Evolutionary conservation across 2,888 invertebrate species (phyloP).

Genomic region (Atethmia centrago): DNA sequence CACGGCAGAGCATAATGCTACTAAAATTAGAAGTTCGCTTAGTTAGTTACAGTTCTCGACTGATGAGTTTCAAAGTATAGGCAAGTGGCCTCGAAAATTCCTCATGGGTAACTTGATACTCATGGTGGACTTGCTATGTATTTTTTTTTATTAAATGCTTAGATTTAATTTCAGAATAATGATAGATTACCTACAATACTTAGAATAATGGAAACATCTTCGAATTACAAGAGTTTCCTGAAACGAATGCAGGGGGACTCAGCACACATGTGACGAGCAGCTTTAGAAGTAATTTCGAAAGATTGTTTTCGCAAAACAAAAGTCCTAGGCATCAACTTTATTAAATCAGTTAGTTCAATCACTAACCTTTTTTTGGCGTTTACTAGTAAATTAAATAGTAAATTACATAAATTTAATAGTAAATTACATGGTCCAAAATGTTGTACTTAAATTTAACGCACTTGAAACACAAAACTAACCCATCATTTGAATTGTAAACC

Average conservation of each 20-base stretch:
- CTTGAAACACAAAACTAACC: constrained; percentile 21
- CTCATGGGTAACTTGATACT: constrained; percentile 45
- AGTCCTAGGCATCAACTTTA: no score
- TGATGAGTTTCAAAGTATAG: constrained; percentile 66
- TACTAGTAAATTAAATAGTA: constrained; percentile 2
- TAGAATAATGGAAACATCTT: no score
- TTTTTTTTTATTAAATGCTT: no score
- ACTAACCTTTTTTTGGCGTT: no score
- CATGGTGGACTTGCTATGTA: constrained; percentile 15
- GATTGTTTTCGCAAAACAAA: no score
- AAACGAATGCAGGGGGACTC: no score
- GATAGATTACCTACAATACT: no score
- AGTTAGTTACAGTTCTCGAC: constrained; percentile 65
- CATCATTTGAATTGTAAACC: constrained; percentile 29
- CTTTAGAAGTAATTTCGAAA: no score
- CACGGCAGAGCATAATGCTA: constrained; percentile 73
- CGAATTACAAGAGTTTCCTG: no score
- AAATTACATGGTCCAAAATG: constrained; percentile 9
- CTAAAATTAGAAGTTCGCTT: constrained; percentile 77
- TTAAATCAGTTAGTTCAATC: no score
- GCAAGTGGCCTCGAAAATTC: constrained; percentile 50
- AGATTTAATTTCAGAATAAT: no score
- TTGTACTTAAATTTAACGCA: neutral
- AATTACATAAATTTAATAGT: neutral
- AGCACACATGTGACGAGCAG: no score